Base-by-base conservation (phyloP, 2,888 invertebrate species). In the Maniola hyperantus region DNA sequence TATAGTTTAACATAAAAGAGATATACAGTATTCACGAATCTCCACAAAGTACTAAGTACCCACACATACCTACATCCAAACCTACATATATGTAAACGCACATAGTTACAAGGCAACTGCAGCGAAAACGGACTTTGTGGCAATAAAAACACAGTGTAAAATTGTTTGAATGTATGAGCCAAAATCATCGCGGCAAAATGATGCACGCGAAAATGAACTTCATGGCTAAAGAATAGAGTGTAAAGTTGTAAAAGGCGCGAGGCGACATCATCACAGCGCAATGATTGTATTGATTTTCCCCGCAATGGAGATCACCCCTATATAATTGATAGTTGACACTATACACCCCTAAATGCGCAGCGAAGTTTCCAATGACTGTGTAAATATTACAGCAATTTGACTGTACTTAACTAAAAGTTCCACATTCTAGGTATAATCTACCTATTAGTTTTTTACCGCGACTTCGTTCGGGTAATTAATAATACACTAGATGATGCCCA, bases 201-300 rank as follows among this genome's bases (percentile, higher is more conserved):
- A 11, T 50, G 8, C 20, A 50, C 48, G 48, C 53, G 42, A 44
- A 62, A 42, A 34, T 42, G 10, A 10, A 42, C 53, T 10, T 42
- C 33, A 20, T 42, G 4, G 0, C 0, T 0, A 53, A 0, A 6
- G 5, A 5, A 26, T 33, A 54, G 15, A 6, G 64, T 55, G 51
- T 34, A 53, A 67, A 65, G 34, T 48, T 42, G 64, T 62, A 15
- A 64, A 61, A 26, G 61, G 7, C 64, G 67, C 69, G 72, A 64
- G 70, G 71, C 73, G 76, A 77, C 81, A 83, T 89, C 87, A 89
- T 87, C 84, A 74, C 80, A 76, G 76, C 82, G 87, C 88, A 83
- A 90, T 91, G 90, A 91, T 89, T 89, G 81, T 89, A 91, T 91
- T 84, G 91, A 91, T 91, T 87, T 88, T 77, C 83, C 80, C 84